Evolutionary conservation across 2,888 invertebrate genomes (phyloP).

Genomic region (Caenorhabditis parvicauda): DNA sequence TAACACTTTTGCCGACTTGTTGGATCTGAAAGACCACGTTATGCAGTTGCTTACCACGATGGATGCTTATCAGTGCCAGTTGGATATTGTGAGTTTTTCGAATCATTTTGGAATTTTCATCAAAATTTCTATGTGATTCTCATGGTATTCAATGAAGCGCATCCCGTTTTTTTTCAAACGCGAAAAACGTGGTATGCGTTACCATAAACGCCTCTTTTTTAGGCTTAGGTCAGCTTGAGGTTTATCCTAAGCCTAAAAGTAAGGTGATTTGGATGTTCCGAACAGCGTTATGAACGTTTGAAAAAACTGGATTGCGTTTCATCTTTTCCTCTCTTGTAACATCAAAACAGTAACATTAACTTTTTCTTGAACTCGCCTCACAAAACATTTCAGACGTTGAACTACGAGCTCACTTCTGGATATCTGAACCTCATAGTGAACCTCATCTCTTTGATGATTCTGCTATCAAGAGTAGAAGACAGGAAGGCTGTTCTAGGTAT

Average conservation of each 20-base stretch:
- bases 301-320: background rate
- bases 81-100: constrained; percentile 76
- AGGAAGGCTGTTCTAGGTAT: constrained; percentile 79
- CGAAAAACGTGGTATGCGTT: too few relatives aligned
- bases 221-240: too few relatives aligned
- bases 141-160: too few relatives aligned
- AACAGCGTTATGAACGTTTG: background rate
- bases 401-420: constrained; percentile 90
- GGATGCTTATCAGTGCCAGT: constrained; percentile 89
- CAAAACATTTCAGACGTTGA: constrained; percentile 71
- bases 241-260: too few relatives aligned
- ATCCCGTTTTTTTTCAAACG: too few relatives aligned
- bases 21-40: constrained; percentile 82
- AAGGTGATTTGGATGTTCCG: background rate
- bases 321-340: background rate
- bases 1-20: constrained; percentile 94
- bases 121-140: too few relatives aligned
- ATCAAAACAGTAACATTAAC: background rate
- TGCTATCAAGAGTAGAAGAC: constrained; percentile 95
- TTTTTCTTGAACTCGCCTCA: background rate
- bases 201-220: too few relatives aligned
- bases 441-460: constrained; percentile 91
- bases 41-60: constrained; percentile 77
- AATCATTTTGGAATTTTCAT: too few relatives aligned
- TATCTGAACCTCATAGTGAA: constrained; percentile 92